Evolutionary conservation across 1,140 invertebrate species (phyloP).

Genomic region (Drosophila aff.): DNA sequence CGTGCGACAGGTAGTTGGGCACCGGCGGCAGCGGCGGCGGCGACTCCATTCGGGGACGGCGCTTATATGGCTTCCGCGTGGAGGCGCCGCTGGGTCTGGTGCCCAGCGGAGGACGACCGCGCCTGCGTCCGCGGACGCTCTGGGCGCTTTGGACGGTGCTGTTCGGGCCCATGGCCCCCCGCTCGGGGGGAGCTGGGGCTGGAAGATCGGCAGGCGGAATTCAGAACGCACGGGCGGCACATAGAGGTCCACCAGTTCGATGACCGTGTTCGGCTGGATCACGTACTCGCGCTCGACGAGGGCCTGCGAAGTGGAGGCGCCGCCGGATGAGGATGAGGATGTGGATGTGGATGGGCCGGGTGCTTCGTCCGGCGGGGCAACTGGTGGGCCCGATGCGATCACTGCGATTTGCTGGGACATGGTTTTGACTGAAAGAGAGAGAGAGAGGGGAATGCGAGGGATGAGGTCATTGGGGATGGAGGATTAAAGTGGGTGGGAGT

Average conservation of each 20-base stretch:
- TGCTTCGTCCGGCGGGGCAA: neutral
- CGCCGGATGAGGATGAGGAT: neutral
- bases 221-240: slow-evolving; percentile 14
- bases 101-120: neutral
- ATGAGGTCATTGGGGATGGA: neutral
- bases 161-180: too few relatives aligned
- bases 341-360: neutral
- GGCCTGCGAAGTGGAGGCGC: neutral
- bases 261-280: slow-evolving; percentile 21
- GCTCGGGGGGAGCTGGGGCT: too few relatives aligned
- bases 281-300: neutral
- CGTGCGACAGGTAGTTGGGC: slow-evolving; percentile 20
- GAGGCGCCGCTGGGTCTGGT: neutral
- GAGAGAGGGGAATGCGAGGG: neutral
- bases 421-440: neutral
- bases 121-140: neutral
- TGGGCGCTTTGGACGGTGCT: too few relatives aligned
- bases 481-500: neutral
- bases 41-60: neutral
- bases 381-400: neutral
- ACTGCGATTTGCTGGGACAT: neutral
- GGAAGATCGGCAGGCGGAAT: neutral
- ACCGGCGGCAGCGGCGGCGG: slow-evolving; percentile 17
- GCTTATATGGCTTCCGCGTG: neutral
- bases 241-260: slow-evolving; percentile 33